Percentiles rank a stretch among this genome's conserved stretches.
phyloP scores from a whole-genome alignment of 2,888 invertebrate genomes.

The Leucania comma region DNA sequence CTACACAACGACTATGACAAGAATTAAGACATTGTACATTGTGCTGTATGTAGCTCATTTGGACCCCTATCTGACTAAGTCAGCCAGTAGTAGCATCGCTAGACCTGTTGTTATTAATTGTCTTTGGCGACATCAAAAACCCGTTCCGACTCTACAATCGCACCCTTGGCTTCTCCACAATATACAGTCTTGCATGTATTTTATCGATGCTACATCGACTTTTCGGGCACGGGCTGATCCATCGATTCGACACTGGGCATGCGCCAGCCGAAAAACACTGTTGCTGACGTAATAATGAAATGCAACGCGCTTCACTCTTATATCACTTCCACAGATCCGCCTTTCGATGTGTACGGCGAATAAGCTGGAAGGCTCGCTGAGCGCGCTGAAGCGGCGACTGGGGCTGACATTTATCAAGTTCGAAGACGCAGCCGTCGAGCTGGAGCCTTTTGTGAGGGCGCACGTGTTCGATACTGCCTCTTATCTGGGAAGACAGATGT shows the following conservation, averaged over 20 bases:
- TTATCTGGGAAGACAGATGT: constrained; percentile 95
- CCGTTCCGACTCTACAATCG: too few species aligned
- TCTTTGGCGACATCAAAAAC: too few species aligned
- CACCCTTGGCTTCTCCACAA: too few species aligned
- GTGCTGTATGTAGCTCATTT: neutral
- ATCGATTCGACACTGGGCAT: too few species aligned
- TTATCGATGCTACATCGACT: too few species aligned
- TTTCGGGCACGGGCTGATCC: too few species aligned
- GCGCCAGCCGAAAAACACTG: too few species aligned
- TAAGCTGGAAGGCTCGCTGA: constrained; percentile 94
- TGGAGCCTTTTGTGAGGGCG: constrained; percentile 96
- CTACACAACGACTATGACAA: too few species aligned
- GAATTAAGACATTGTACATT: neutral
- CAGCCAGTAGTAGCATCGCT: too few species aligned
- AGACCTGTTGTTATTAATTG: too few species aligned
- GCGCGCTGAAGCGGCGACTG: constrained; percentile 95
- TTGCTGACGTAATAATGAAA: too few species aligned
- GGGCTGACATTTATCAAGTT: constrained; percentile 98
- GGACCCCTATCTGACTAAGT: neutral
- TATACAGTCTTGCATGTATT: too few species aligned
- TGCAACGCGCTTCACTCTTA: neutral
- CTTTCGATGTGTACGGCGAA: constrained; percentile 97
- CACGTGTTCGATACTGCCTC: constrained; percentile 98
- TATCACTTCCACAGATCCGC: constrained; percentile 91
- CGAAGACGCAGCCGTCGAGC: constrained; percentile 98